Percentiles rank a stretch among this genome's conserved stretches.
phyloP scores from a whole-genome alignment of 2,888 invertebrate species.

The Acanthococcus lagerstroemiae region DNA sequence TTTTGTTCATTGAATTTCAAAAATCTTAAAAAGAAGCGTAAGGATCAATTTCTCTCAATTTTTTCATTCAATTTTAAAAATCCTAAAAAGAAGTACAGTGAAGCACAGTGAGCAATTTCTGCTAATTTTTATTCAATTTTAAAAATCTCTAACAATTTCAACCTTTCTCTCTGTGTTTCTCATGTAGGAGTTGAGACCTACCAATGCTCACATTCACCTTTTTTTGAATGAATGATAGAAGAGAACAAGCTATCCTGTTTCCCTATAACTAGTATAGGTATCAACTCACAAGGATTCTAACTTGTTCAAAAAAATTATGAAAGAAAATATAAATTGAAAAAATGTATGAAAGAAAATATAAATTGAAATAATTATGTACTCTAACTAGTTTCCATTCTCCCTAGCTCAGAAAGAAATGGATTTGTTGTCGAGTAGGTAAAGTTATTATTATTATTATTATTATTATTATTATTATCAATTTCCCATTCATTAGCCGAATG shows the following conservation, averaged over 20 bases:
- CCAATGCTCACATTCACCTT: too few species aligned
- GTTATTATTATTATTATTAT: neutral
- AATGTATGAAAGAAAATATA: neutral
- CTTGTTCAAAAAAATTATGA: neutral
- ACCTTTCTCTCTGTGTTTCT: too few species aligned
- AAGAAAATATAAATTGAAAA: neutral
- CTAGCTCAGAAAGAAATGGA: neutral
- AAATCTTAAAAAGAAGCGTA: too few species aligned
- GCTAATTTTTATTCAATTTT: too few species aligned
- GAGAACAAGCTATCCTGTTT: neutral
- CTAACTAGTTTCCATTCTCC: neutral
- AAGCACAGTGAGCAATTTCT: too few species aligned
- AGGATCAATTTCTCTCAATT: too few species aligned
- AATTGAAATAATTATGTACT: neutral
- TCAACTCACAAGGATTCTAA: neutral
- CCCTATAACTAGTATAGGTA: neutral
- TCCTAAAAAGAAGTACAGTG: too few species aligned
- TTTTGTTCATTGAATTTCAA: too few species aligned
- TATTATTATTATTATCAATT: neutral
- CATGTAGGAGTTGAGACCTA: too few species aligned
- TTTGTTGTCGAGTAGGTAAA: neutral
- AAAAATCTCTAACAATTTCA: too few species aligned
- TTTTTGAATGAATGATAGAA: too few species aligned
- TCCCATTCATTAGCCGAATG: neutral
- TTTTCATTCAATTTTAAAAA: too few species aligned